These are phyloP conservation scores for Leistus spinibarbis DNA, from an alignment of 2,888 invertebrate species.

Conservation along the genomic window DNA sequence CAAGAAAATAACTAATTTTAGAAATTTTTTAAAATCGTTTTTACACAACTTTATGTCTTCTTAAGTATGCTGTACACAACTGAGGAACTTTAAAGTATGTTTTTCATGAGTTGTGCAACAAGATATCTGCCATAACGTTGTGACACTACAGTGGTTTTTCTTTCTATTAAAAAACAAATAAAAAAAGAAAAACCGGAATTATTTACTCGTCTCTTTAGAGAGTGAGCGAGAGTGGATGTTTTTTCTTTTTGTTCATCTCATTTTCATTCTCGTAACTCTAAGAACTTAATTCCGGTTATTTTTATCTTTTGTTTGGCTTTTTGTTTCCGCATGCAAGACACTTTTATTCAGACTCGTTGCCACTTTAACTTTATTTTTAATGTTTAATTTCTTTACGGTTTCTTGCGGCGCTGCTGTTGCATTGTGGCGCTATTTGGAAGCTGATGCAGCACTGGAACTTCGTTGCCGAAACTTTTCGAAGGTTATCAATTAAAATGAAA, in stretches of 20 bases:
- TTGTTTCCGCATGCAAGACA: conserved; percentile 29
- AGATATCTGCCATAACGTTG: background rate
- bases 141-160: conserved; percentile 12
- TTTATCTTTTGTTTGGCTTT: conserved; percentile 32
- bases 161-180: too few species aligned
- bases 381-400: conserved; percentile 29
- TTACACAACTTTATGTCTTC: too few species aligned
- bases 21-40: too few species aligned
- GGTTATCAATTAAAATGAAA: conserved; percentile 24
- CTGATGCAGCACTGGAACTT: too few species aligned
- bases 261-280: conserved; percentile 2
- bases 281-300: conserved; percentile 38
- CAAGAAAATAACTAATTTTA: too few species aligned
- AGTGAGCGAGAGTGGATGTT: too few species aligned
- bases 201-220: conserved; percentile 16
- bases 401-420: background rate
- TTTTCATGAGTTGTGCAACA: conserved; percentile 28
- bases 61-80: too few species aligned
- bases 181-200: conserved; percentile 35
- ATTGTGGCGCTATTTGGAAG: background rate
- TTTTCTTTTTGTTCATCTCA: background rate
- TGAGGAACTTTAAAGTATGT: conserved; percentile 35
- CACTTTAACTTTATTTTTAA: conserved; percentile 34
- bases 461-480: conserved; percentile 11
- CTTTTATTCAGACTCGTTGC: conserved; percentile 31